phyloP scores from a whole-genome alignment of 2,113 vertebrate genomes.

The Equus quagga region DNA sequence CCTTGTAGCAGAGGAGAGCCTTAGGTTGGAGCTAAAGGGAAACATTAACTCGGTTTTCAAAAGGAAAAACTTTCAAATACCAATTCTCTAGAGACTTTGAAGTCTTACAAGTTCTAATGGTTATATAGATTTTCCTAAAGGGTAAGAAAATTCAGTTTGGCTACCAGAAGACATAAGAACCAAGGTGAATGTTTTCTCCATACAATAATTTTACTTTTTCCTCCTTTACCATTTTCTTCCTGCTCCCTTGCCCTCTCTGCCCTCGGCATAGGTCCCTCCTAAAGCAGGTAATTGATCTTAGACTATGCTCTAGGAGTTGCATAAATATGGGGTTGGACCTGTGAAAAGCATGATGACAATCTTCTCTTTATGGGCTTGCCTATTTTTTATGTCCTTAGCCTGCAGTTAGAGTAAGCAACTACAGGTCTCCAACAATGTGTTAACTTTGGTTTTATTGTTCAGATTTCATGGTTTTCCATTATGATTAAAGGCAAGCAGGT shows the following conservation, averaged over 20 bases:
- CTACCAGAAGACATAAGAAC: background rate
- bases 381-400: background rate
- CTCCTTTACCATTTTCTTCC: background rate
- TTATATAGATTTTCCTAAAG: background rate
- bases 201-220: background rate
- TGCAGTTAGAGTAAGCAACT: background rate
- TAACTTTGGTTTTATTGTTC: constrained; percentile 17
- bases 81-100: background rate
- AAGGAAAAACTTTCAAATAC: background rate
- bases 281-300: background rate
- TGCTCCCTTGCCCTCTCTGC: background rate
- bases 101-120: background rate
- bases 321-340: background rate
- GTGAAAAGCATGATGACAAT: background rate
- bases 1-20: background rate
- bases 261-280: background rate
- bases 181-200: constrained; percentile 15
- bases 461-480: background rate
- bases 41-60: background rate
- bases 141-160: background rate
- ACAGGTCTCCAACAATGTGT: background rate
- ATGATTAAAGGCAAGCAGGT: background rate
- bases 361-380: background rate
- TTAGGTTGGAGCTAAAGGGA: background rate
- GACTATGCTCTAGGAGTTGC: background rate